These are phyloP conservation scores for Watsonalla cultraria DNA, from an alignment of 2,888 invertebrate species.

Conservation along the genomic window DNA sequence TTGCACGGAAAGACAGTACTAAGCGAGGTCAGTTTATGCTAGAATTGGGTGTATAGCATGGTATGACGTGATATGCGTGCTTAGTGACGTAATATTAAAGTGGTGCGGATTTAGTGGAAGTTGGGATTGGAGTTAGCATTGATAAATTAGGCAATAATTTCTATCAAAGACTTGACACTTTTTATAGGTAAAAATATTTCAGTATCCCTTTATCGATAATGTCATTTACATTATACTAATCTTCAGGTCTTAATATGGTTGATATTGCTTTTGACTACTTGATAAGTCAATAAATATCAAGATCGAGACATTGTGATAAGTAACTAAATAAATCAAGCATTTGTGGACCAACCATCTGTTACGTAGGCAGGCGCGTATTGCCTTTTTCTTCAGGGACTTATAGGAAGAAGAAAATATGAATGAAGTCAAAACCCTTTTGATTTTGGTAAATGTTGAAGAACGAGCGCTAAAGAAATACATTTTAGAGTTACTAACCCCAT, in stretches of 20 bases:
- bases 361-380: no score
- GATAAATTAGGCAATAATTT: slow-evolving; percentile 65
- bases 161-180: slow-evolving; percentile 69
- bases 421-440: no score
- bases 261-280: slow-evolving; percentile 10
- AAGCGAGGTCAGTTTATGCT: no score
- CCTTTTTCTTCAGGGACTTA: no score
- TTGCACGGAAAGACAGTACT: no score
- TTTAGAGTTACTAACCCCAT: no score
- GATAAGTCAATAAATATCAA: not conserved
- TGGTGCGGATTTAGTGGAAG: slow-evolving; percentile 70
- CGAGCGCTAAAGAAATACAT: no score
- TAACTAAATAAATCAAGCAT: no score
- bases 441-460: no score
- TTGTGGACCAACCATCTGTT: no score
- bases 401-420: no score
- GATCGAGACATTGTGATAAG: not conserved
- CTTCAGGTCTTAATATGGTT: slow-evolving; percentile 27
- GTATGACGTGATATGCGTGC: slow-evolving; percentile 28
- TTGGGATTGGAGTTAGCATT: slow-evolving; percentile 12
- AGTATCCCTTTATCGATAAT: slow-evolving; percentile 62
- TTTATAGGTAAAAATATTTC: slow-evolving; percentile 65
- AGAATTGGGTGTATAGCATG: no score
- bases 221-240: slow-evolving; percentile 64
- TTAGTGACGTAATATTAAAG: slow-evolving; percentile 51